A percentile compares a stretch with the other conserved stretches of the same genome.
Evolutionary conservation across 2,113 vertebrate genomes (phyloP).

Genomic region (Herpailurus yagouaroundi): DNA sequence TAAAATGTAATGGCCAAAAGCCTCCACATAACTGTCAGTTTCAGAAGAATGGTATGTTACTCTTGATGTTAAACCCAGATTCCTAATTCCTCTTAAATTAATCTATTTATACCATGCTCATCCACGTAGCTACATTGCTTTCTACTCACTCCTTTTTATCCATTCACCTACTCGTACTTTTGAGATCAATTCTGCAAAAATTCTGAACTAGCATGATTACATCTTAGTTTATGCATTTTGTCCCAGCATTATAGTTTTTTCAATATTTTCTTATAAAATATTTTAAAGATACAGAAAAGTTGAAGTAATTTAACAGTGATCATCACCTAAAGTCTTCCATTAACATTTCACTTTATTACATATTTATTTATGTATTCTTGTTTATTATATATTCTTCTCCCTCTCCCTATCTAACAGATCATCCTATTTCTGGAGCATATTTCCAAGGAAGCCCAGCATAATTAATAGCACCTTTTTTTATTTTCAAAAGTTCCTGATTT

Average conservation of each 20-base stretch:
- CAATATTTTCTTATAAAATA: constrained; percentile 7
- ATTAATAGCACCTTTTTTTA: neutral
- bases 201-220: neutral
- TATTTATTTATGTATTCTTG: neutral
- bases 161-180: neutral
- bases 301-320: neutral
- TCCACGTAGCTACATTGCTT: neutral
- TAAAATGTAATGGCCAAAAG: constrained; percentile 16
- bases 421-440: neutral
- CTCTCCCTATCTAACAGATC: neutral
- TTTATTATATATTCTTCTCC: neutral
- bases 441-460: constrained; percentile 28
- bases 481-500: neutral
- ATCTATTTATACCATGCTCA: neutral
- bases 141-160: neutral
- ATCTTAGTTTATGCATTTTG: neutral
- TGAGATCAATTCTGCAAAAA: constrained; percentile 15
- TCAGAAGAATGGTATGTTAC: neutral
- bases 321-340: neutral
- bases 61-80: constrained; percentile 1
- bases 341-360: neutral
- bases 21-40: neutral
- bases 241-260: neutral
- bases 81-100: constrained; percentile 6
- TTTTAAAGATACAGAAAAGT: neutral